phyloP scores from a whole-genome alignment of 1,140 invertebrate species.

The Trigoniulus corallinus region DNA sequence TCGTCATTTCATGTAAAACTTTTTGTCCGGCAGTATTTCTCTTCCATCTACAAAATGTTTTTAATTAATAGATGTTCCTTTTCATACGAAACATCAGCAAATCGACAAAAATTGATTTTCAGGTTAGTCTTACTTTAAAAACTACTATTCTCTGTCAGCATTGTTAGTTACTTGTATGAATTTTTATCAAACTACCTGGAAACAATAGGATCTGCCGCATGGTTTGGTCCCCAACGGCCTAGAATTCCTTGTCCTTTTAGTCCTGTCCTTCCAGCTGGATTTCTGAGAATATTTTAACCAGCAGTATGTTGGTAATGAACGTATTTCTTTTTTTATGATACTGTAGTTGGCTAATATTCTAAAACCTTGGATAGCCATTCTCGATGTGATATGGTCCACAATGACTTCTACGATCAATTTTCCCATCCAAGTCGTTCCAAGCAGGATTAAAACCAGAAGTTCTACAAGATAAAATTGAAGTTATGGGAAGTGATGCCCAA shows the following conservation, averaged over 20 bases:
- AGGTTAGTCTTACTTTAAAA: too few species aligned
- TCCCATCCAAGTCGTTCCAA: slow-evolving; percentile 66
- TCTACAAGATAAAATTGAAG: too few species aligned
- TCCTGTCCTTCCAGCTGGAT: slow-evolving; percentile 76
- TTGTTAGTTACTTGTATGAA: too few species aligned
- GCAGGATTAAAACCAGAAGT: slow-evolving; percentile 40
- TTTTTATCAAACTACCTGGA: too few species aligned
- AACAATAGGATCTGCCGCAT: slow-evolving; percentile 77
- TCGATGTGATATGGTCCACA: slow-evolving; percentile 44
- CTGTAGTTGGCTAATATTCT: too few species aligned
- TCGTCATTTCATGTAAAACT: slow-evolving; percentile 2
- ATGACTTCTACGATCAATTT: slow-evolving; percentile 58
- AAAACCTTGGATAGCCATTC: slow-evolving; percentile 25
- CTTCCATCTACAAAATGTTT: slow-evolving; percentile 63
- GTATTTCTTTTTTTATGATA: too few species aligned
- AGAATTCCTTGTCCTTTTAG: slow-evolving; percentile 56
- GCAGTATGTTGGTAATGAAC: not conserved
- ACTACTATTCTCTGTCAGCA: too few species aligned
- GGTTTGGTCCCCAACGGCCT: slow-evolving; percentile 88
- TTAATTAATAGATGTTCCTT: too few species aligned
- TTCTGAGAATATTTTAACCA: slow-evolving; percentile 22
- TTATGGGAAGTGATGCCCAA: too few species aligned
- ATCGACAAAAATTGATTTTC: too few species aligned
- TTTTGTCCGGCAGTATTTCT: slow-evolving; percentile 27
- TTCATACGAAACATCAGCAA: too few species aligned